These are phyloP conservation scores for Xenentodon cancila DNA, from an alignment of 2,797 vertebrate species.

Conservation along the genomic window DNA sequence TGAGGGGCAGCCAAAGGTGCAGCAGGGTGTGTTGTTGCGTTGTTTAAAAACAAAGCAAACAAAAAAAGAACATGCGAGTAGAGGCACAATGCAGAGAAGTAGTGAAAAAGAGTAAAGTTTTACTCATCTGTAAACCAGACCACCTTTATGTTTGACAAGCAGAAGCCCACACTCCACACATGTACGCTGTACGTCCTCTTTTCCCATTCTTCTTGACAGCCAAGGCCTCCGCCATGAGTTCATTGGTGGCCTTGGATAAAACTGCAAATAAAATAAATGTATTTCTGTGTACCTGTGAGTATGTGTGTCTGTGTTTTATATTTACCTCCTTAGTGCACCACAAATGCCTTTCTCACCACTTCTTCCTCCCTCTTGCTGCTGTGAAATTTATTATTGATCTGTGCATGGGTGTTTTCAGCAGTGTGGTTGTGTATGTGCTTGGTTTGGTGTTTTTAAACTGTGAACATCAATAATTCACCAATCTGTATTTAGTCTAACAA, in stretches of 20 bases:
- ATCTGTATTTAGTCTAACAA: slow-evolving; percentile 63
- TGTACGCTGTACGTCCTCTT: slow-evolving; percentile 16
- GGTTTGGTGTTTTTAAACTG: slow-evolving; percentile 39
- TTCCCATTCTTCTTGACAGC: neutral
- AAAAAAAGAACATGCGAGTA: neutral
- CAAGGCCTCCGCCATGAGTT: slow-evolving; percentile 12
- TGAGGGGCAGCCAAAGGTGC: neutral
- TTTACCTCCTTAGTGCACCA: slow-evolving; percentile 46
- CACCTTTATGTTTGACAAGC: slow-evolving; percentile 30
- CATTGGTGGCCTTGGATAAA: slow-evolving; percentile 1
- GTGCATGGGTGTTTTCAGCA: slow-evolving; percentile 59
- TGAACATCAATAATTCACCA: slow-evolving; percentile 63
- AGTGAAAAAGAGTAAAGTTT: neutral
- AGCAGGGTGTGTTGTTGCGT: slow-evolving; percentile 5
- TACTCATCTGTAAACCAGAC: slow-evolving; percentile 10
- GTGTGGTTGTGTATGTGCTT: slow-evolving; percentile 18
- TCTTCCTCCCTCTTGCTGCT: slow-evolving; percentile 60
- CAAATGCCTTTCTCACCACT: slow-evolving; percentile 51
- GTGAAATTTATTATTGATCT: slow-evolving; percentile 76
- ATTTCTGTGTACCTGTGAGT: slow-evolving; percentile 17
- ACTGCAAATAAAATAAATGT: slow-evolving; percentile 34
- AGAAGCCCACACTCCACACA: slow-evolving; percentile 30
- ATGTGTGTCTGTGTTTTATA: slow-evolving; percentile 46
- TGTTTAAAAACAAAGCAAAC: neutral
- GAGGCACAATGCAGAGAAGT: neutral